phyloP scores from a whole-genome alignment of 2,888 invertebrate species.

The Glaucopsyche alexis region DNA sequence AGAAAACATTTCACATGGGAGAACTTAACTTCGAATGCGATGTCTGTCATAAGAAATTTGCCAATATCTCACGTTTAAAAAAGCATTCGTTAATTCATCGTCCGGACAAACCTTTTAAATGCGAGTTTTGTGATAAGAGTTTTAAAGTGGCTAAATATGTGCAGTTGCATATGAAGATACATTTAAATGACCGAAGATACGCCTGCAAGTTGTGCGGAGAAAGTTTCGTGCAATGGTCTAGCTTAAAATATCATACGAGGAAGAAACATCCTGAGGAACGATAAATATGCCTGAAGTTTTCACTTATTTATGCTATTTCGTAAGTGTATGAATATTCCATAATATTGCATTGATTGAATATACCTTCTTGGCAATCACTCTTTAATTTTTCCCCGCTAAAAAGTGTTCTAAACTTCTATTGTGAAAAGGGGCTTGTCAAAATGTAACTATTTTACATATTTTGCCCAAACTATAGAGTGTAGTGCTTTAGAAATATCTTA shows the following conservation, averaged over 20 bases:
- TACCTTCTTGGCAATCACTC: too few species aligned
- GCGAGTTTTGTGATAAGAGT: not conserved
- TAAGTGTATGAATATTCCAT: not conserved
- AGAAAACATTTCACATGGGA: conserved; percentile 49
- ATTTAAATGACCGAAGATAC: conserved; percentile 46
- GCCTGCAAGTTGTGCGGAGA: conserved; percentile 48
- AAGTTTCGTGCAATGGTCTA: conserved; percentile 47
- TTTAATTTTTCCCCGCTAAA: too few species aligned
- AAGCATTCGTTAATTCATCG: not conserved
- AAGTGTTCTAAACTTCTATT: too few species aligned
- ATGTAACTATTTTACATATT: too few species aligned
- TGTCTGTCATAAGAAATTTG: conserved; percentile 15
- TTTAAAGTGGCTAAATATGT: not conserved
- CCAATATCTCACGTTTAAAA: not conserved
- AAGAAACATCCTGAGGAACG: conserved; percentile 42
- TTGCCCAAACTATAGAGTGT: too few species aligned
- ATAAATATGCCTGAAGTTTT: not conserved
- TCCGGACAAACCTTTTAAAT: not conserved
- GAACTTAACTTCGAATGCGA: conserved; percentile 38
- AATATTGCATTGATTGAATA: not conserved
- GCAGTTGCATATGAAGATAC: conserved; percentile 40
- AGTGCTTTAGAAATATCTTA: too few species aligned
- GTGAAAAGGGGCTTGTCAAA: too few species aligned
- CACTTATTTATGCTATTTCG: not conserved
- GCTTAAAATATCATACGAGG: conserved; percentile 46